phyloP scores from a whole-genome alignment of 2,113 vertebrate species.

The Thalassoma bifasciatum region DNA sequence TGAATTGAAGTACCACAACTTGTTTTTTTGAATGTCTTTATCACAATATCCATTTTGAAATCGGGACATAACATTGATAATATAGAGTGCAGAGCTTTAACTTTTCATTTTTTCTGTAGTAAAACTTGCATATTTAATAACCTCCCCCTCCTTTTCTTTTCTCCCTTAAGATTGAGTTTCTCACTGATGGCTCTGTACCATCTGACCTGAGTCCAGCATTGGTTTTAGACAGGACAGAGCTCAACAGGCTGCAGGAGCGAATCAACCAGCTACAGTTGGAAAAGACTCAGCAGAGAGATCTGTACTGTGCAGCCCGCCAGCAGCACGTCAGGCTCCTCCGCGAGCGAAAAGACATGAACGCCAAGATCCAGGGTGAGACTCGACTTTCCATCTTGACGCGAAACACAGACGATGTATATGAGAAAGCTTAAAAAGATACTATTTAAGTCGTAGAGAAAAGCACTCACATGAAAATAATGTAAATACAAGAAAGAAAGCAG shows the following conservation, averaged over 20 bases:
- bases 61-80: no score
- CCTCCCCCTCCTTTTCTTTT: background rate
- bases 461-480: background rate
- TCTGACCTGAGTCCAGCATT: conserved; percentile 83
- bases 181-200: conserved; percentile 78
- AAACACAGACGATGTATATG: background rate
- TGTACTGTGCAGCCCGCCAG: conserved; percentile 81
- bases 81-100: no score
- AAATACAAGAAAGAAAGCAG: no score
- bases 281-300: conserved; percentile 83
- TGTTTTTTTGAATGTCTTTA: no score
- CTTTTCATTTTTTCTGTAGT: no score
- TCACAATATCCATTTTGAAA: no score
- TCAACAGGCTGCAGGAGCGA: conserved; percentile 83
- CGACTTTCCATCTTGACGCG: background rate
- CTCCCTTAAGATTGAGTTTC: conserved; percentile 85
- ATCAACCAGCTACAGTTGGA: conserved; percentile 85
- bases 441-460: background rate
- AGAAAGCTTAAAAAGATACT: background rate
- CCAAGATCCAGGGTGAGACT: conserved; percentile 79
- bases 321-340: conserved; percentile 83
- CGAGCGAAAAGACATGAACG: conserved; percentile 85
- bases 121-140: no score
- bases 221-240: conserved; percentile 83
- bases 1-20: no score